These are phyloP conservation scores for Litocranius walleri DNA, from an alignment of 2,113 vertebrate species.

Conservation along the genomic window DNA sequence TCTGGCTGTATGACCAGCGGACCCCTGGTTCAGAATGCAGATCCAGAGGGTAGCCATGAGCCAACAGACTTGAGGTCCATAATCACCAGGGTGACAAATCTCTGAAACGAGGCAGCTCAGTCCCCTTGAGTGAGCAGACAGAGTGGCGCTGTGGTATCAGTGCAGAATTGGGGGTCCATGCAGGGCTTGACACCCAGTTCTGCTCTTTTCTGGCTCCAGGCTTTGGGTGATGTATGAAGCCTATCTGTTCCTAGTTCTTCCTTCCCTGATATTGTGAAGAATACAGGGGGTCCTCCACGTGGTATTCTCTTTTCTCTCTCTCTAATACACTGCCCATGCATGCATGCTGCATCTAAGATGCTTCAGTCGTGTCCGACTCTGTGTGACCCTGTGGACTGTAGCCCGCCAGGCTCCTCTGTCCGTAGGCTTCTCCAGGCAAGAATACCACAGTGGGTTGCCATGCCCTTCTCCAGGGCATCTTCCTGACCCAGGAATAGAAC, in stretches of 20 bases:
- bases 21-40: neutral
- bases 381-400: neutral
- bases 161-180: neutral
- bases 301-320: neutral
- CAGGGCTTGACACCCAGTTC: neutral
- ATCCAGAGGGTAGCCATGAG: neutral
- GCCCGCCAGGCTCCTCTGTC: neutral
- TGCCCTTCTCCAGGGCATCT: neutral
- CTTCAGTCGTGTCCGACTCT: neutral
- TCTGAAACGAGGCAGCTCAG: neutral
- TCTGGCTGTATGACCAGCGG: neutral
- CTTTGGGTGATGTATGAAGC: neutral
- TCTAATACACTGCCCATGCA: neutral
- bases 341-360: neutral
- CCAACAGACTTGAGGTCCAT: neutral
- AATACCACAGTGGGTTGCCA: neutral
- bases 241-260: neutral
- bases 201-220: neutral
- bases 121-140: neutral
- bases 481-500: neutral
- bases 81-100: neutral
- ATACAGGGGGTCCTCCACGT: neutral
- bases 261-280: neutral
- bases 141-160: neutral
- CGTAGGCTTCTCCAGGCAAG: neutral